Evolutionary conservation across 2,113 vertebrate species (phyloP).

Genomic region (Polyodon spathula): DNA sequence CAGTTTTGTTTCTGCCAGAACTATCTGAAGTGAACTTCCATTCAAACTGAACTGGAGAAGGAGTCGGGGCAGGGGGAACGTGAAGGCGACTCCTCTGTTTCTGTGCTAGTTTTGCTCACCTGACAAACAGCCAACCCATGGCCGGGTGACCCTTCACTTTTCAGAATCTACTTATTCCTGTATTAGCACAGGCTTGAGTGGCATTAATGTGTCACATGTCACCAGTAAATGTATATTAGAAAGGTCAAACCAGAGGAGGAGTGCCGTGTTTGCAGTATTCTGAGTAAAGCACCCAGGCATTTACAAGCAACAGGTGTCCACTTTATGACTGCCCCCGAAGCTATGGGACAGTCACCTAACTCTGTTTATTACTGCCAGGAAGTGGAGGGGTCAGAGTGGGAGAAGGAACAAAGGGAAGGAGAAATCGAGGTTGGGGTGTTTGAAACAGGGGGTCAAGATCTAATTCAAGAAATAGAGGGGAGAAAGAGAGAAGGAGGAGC

Average conservation of each 20-base stretch:
- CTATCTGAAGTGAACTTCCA: no score
- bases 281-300: slow-evolving; percentile 35
- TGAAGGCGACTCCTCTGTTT: slow-evolving; percentile 9
- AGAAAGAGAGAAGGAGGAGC: background rate
- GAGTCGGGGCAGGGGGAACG: no score
- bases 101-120: slow-evolving; percentile 28
- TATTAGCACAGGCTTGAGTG: slow-evolving; percentile 22
- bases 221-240: slow-evolving; percentile 25
- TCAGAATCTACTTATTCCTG: slow-evolving; percentile 17
- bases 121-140: slow-evolving; percentile 19
- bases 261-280: slow-evolving; percentile 40
- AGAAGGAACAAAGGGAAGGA: slow-evolving; percentile 6
- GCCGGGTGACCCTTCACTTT: slow-evolving; percentile 13
- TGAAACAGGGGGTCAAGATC: no score
- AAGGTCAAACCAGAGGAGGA: slow-evolving; percentile 22
- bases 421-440: background rate
- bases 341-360: slow-evolving; percentile 29
- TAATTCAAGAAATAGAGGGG: background rate
- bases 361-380: slow-evolving; percentile 26
- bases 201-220: slow-evolving; percentile 30
- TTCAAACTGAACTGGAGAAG: no score
- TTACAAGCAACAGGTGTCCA: slow-evolving; percentile 42
- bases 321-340: slow-evolving; percentile 28
- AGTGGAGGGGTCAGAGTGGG: slow-evolving; percentile 17
- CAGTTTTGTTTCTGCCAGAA: no score